Base-by-base conservation (phyloP, 2,888 invertebrate genomes). In the Phragmatobia fuliginosa region DNA sequence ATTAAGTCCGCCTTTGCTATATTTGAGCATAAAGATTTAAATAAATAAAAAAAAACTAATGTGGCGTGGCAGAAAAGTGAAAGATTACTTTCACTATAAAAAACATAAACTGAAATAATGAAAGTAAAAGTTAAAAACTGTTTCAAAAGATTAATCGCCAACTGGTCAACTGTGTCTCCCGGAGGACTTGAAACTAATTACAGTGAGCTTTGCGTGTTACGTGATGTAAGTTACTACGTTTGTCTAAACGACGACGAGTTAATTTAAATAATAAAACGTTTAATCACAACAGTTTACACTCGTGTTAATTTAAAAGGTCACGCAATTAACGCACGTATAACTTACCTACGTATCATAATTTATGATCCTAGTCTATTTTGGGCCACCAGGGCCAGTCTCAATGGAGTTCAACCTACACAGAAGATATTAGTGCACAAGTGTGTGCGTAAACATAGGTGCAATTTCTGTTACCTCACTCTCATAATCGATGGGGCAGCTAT, bases 211-310 rank as follows among this genome's bases (percentile, higher is more conserved):
- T 58, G 66, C 66, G 66, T 66, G 66, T 14, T 31, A n/a, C 31
- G 31, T 58, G 32, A 49, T 61, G 61, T 67, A 67, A 66, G 28
- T 52, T 33, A 49, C 36, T 10, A 36, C 28, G 67, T 67, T 62
- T 56, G 28, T 68, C 28, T 32, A 68, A 68, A n/a, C 36, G 62
- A 16, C 36, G 56, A 58, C 52, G 52, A 52, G 56, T 62, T 62
- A 31, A 68, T 62, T 62, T 56, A 52, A 68, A 62, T 49, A 68
- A 56, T 58, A 56, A 38, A 56, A 62, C 41, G 56, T 25, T 56
- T 68, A 52, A 68, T 68, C 36, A 28, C 38, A 56, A 56, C 62
- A 62, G n/a, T 68, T 62, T 36, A 52, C 58, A 59, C 41, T 36
- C 52, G 32, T 31, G 67, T 33, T 67, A 61, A 62, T 67, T 61